phyloP scores from a whole-genome alignment of 2,113 vertebrate genomes.

The Heterochromis multidens region DNA sequence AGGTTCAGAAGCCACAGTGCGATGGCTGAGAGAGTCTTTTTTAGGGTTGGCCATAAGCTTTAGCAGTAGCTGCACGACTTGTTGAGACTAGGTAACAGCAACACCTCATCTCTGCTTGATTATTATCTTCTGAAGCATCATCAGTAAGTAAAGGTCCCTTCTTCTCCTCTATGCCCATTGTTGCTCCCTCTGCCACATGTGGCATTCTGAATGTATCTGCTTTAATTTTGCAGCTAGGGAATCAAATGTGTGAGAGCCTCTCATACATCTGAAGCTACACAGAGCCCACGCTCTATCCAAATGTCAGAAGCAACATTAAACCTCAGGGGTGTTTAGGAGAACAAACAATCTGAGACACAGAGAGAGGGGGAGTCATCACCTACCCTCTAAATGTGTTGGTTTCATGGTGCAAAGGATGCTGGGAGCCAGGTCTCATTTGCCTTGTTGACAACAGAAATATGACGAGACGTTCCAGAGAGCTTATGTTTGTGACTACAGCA shows the following conservation, averaged over 20 bases:
- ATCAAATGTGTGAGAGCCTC: background rate
- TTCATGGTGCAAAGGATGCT: slow-evolving; percentile 51
- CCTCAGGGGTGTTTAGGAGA: slow-evolving; percentile 24
- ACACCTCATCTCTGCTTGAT: background rate
- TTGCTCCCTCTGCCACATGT: background rate
- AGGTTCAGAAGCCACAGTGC: too few relatives aligned
- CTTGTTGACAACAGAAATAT: slow-evolving; percentile 29
- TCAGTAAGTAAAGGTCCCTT: background rate
- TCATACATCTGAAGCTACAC: background rate
- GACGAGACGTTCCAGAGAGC: background rate
- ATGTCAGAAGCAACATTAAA: slow-evolving; percentile 37
- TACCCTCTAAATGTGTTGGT: slow-evolving; percentile 32
- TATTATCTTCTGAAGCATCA: background rate
- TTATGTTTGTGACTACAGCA: background rate
- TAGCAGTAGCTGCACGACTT: too few relatives aligned
- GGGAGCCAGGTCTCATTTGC: slow-evolving; percentile 46
- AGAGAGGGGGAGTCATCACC: slow-evolving; percentile 5
- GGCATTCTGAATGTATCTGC: background rate
- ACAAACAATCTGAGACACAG: background rate
- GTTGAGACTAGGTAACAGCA: too few relatives aligned
- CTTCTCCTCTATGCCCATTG: background rate
- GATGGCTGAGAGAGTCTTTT: too few relatives aligned
- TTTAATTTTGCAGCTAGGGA: background rate
- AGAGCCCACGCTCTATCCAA: slow-evolving; percentile 4
- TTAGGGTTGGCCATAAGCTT: too few relatives aligned